Evolutionary conservation across 2,113 vertebrate genomes (phyloP), one percentile per base, ranked within the genome.

Genomic region (Camelus dromedarius): DNA sequence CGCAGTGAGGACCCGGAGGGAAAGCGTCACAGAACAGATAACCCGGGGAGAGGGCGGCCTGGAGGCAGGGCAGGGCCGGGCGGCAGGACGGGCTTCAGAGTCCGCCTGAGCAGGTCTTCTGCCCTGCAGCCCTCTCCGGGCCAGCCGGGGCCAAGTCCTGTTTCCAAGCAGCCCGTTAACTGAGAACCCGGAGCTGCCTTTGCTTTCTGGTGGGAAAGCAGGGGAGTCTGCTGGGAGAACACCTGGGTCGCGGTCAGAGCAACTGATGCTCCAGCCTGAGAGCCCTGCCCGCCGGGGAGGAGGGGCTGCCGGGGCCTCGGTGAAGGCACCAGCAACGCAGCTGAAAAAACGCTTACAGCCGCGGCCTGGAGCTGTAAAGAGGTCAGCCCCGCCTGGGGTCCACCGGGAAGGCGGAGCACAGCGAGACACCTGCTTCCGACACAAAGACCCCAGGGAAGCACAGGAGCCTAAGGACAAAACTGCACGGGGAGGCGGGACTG

Each of bases 201-300:
- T 54, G 46, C 73, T 77, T 13, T 28, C 73, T 19, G 8, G 85
- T 54, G 38, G 20, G 15, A 82, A 14, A 70, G 8, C 12, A 19
- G 15, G 16, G 20, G 5, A 20, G 58, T 22, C 60, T 22, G 28
- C 19, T 32, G 60, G 15, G 64, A 30, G 64, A 58, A 72, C 54
- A 42, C 12, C 3, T 70, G 92, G 42, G 4, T 24, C 28, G 30
- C 32, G 18, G 22, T 13, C 16, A 38, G 60, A n/a, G n/a, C 35
- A 12, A 46, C n/a, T 19, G 35, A 30, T 0, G 0, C 46, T 50
- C 7, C 35, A 8, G 4, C 28, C 46, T 1, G 1, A 13, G 94
- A 48, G 7, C 24, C 89, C 5, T 12, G 26, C 77, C 16, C 8
- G 4, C 15, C 50, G 1, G 8, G 52, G 32, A 42, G 32, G 20